Base-by-base conservation (phyloP, 2,888 invertebrate genomes). In the Phania funesta region DNA sequence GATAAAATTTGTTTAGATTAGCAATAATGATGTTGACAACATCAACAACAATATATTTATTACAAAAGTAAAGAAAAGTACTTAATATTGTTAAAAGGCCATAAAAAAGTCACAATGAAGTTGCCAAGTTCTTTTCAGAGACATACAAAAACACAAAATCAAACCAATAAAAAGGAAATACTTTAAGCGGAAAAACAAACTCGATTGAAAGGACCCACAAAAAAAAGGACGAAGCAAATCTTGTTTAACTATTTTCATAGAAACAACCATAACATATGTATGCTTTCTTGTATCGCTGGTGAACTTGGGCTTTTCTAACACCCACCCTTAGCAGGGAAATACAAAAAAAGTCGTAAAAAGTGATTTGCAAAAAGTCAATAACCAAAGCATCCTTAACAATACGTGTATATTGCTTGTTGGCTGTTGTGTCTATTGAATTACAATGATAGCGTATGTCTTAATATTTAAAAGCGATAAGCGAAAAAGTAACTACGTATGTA, bases 141-240 rank as follows among this genome's bases (percentile, higher is more conserved):
- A 79, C 67, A 73, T 1, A 73, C 50, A 76, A 74, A 41, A 41
- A 74, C 70, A 68, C 64, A 80, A 46, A 54, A 56, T 74, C 54
- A 81, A 83, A 62, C 80, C 80, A 79, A 79, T 83, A 87, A 86
- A 88, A 87, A 88, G 89, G 88, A 89, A 89, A 87, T 88, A 87
- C 87, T 89, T 89, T 89, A 86, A 87, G 89, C 89, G 90, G 90
- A 89, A 89, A 88, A 89, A 89, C 87, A 89, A 89, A 87, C 90
- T 88, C 86, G 85, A 87, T 70, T 58, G 65, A 79, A 81, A 80
- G 65, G 38, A 52, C 41, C 26, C 13, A 22, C 20, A 9, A 64
- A n/a, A 26, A 22, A 58, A 80, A 68, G 41, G 48, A 54, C 65
- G 79, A 73, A 70, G 77, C 65, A 76, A 71, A 81, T 75, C 65